A percentile compares a stretch with the other conserved stretches of the same genome.
These are phyloP conservation scores for Corythoichthys intestinalis DNA, from an alignment of 2,113 vertebrate species.

Conservation along the genomic window DNA sequence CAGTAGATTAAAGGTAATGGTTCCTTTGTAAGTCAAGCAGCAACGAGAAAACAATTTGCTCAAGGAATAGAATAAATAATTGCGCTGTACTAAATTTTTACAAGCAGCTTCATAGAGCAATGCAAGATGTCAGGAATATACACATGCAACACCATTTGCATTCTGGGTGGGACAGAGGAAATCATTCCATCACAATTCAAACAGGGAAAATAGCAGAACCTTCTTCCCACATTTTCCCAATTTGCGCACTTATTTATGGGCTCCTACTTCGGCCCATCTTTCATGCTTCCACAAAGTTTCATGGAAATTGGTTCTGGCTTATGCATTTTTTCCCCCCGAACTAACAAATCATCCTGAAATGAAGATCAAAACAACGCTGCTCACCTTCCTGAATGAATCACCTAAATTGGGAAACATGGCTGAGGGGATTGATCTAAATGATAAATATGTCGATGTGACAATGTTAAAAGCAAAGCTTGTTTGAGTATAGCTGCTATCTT, in stretches of 20 bases:
- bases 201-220: not conserved
- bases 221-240: not conserved
- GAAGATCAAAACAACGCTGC: not conserved
- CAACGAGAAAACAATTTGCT: too few species aligned
- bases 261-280: not conserved
- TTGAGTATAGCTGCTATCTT: too few species aligned
- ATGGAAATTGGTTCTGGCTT: not conserved
- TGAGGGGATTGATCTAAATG: not conserved
- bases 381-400: not conserved
- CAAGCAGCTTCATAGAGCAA: too few species aligned
- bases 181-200: not conserved
- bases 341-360: not conserved
- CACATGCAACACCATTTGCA: not conserved
- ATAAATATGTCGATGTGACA: not conserved
- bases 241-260: not conserved
- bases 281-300: not conserved
- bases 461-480: not conserved
- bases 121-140: too few species aligned
- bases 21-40: too few species aligned
- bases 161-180: not conserved
- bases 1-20: too few species aligned
- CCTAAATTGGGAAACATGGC: not conserved
- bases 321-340: not conserved
- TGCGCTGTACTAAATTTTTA: too few species aligned
- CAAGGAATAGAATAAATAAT: too few species aligned